phyloP scores from a whole-genome alignment of 1,140 invertebrate species.

The Littorina saxatilis region DNA sequence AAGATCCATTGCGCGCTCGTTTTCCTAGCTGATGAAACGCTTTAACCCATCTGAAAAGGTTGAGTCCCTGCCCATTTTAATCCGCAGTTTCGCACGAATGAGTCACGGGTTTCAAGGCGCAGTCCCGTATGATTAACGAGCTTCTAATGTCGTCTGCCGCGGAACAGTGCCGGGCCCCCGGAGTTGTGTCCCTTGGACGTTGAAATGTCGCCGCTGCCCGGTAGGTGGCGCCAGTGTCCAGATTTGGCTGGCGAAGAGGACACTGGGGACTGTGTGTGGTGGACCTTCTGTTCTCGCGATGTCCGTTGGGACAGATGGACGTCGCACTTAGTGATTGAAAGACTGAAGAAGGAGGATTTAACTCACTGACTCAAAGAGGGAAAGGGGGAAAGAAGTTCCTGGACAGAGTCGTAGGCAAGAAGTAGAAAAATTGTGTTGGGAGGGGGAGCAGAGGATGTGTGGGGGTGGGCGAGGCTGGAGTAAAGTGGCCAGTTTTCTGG shows the following conservation, averaged over 20 bases:
- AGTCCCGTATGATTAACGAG: constrained; percentile 31
- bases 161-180: neutral
- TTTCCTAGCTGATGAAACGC: constrained; percentile 39
- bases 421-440: neutral
- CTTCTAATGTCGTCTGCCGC: constrained; percentile 28
- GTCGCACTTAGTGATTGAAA: too few relatives aligned
- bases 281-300: too few relatives aligned
- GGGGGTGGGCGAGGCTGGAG: neutral
- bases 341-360: too few relatives aligned
- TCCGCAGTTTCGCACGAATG: constrained; percentile 31
- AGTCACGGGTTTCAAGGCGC: constrained; percentile 15
- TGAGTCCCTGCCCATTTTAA: constrained; percentile 35
- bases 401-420: neutral
- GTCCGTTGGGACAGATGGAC: too few relatives aligned
- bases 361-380: too few relatives aligned
- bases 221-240: constrained; percentile 17
- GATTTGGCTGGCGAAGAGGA: neutral
- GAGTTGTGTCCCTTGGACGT: constrained; percentile 33
- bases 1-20: constrained; percentile 28
- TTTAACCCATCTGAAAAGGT: constrained; percentile 36
- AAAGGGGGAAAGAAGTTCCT: too few relatives aligned
- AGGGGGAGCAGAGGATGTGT: neutral
- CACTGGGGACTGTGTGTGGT: too few relatives aligned
- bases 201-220: constrained; percentile 31
- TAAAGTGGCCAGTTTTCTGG: too few relatives aligned